Evolutionary conservation across 2,113 vertebrate genomes (phyloP), one percentile per base, ranked within the genome.

Genomic region (Xiphophorus maculatus): DNA sequence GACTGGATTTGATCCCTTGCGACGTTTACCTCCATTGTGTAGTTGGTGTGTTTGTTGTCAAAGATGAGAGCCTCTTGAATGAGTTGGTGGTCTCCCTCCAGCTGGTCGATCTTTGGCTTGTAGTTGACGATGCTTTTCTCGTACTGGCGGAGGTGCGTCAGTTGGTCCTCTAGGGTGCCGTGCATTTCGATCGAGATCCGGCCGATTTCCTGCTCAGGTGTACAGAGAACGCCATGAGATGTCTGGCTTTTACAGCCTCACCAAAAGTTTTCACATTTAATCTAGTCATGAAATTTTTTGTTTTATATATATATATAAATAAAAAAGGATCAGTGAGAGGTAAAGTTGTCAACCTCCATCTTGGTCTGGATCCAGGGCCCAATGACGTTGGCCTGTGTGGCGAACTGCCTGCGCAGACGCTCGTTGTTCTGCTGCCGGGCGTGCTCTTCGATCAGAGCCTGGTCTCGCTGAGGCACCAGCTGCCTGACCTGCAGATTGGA

Each of bases 41-140:
- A 99, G 91, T 99, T 99, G 94, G 98, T 99, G 93, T 99, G 98
- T 91, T 99, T 99, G 92, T 99, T 99, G 94, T 99, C 98, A 0
- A 99, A 99, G 90, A 99, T 98, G 65, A 99, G 97, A 0, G 97
- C 98, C 86, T 98, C 98, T 91, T 99, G 98, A 84, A 99, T 99
- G 81, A 96, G 96, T 85, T 99, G 97, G 93, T 99, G 97, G 92
- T 99, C 97, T 66, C 97, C 96, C 92, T 99, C 98, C 89, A 99
- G 91, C 94, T 98, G 97, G 93, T 99, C 97, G 15, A 99, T 98
- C 96, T 99, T 99, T 94, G 98, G 96, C 95, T 99, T 99, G 93
- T 99, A 99, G 90, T 99, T 99, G 79, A 99, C 92, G 3, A 99
- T 99, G 94, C 96, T 99, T 76, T 99, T 98, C 93, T 99, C 98